phyloP scores from a whole-genome alignment of 2,888 invertebrate genomes.

The Autographa gamma region DNA sequence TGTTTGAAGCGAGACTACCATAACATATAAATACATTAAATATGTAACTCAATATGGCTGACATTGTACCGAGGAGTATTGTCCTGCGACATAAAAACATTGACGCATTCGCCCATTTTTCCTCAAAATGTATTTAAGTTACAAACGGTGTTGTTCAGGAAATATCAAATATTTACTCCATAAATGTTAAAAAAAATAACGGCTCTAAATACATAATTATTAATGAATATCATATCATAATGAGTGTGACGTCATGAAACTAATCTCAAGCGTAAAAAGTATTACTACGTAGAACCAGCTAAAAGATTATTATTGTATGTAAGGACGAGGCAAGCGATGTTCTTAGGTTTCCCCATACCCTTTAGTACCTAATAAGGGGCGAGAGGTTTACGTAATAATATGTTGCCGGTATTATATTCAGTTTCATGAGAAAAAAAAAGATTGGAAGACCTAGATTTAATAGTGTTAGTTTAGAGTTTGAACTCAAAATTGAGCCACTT shows the following conservation, averaged over 20 bases:
- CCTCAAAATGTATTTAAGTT: not conserved
- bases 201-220: no score
- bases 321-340: not conserved
- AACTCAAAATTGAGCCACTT: no score
- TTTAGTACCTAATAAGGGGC: not conserved
- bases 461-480: no score
- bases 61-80: not conserved
- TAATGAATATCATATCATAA: no score
- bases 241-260: not conserved
- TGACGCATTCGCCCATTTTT: slow-evolving; percentile 1
- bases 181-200: no score
- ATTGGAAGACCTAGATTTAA: not conserved
- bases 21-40: not conserved
- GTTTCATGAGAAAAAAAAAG: not conserved
- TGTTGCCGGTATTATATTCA: not conserved
- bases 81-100: not conserved
- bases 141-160: not conserved
- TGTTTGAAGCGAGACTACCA: no score
- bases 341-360: not conserved
- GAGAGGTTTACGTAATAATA: not conserved
- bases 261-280: not conserved
- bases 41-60: not conserved
- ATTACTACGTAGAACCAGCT: not conserved
- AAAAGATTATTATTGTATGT: not conserved
- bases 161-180: not conserved